A percentile compares a stretch with the other conserved stretches of the same genome.
These are phyloP conservation scores for Characodon lateralis DNA, from an alignment of 2,797 vertebrate genomes.

Conservation along the genomic window DNA sequence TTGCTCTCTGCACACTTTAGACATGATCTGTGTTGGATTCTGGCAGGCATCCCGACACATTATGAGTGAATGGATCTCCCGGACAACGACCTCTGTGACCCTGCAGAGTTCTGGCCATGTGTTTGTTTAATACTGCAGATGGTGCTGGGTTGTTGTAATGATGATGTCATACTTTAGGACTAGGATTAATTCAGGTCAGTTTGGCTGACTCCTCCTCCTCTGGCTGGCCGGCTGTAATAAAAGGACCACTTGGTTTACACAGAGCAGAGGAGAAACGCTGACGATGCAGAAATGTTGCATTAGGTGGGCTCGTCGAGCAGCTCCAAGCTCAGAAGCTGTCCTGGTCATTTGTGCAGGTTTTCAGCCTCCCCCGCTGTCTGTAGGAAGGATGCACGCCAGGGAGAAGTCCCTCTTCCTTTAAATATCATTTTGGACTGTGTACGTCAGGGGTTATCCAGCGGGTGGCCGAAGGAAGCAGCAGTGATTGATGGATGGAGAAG, in stretches of 20 bases:
- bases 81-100: constrained; percentile 46
- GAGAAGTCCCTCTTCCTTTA: constrained; percentile 40
- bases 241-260: constrained; percentile 16
- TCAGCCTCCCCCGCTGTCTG: constrained; percentile 28
- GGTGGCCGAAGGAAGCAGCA: neutral
- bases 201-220: neutral
- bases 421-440: constrained; percentile 8
- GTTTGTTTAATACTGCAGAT: constrained; percentile 67
- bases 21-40: constrained; percentile 27
- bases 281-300: constrained; percentile 19
- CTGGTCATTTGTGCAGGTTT: constrained; percentile 37
- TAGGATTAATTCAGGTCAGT: constrained; percentile 40
- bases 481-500: constrained; percentile 44
- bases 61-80: constrained; percentile 42
- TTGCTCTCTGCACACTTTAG: constrained; percentile 20
- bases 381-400: constrained; percentile 4
- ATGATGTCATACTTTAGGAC: constrained; percentile 57
- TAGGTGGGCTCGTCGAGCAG: constrained; percentile 49
- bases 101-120: constrained; percentile 36
- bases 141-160: constrained; percentile 63
- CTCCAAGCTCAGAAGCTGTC: constrained; percentile 18
- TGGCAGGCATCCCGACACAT: constrained; percentile 17
- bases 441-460: no score
- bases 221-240: neutral
- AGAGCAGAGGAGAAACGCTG: constrained; percentile 45